Base-by-base conservation (phyloP, 2,797 vertebrate species). In the Liasis olivaceus region DNA sequence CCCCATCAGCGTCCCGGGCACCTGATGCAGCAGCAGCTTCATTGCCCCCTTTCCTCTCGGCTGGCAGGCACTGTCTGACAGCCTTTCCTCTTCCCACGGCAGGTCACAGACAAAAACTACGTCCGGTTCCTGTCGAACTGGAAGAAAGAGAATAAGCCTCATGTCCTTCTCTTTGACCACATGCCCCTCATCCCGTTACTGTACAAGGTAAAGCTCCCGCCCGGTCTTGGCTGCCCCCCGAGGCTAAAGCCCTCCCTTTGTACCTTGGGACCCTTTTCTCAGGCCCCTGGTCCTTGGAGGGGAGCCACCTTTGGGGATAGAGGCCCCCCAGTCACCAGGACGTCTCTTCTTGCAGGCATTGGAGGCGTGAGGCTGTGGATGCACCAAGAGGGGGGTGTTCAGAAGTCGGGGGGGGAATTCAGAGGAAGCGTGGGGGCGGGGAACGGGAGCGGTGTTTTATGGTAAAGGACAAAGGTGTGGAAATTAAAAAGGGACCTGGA, bases 141-240 rank as follows among this genome's bases (percentile, higher is more conserved):
- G 99, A 98, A 98, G 93, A 98, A 98, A 11, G 98, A 99, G 90
- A 99, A 99, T 96, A 99, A 99, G 95, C 99, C 99, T 1, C 99
- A 98, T 0, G 98, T 99, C 93, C 98, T 99, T 84, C 98, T 99
- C n/a, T 99, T 99, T 11, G 99, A 99, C 96, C 99, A 99, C 93
- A 97, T 98, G 96, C 98, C 99, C 3, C 95, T 86, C 0, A 98
- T 98, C 56, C 99, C 99, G 0, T 97, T 99, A 2, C 93, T 99
- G 0, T 99, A 98, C 96, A 99, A 99, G 98, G 99, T 99, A 98
- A 89, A 36, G 0, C 58, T 31, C 87, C 81, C 15, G 62, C 62
- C 12, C 0, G 62, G 0, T 0, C 84, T 36, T 36, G 0, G 0
- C 0, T 7, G 2, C 87, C 36, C 58, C 5, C 22, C 54, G 54